phyloP scores from a whole-genome alignment of 2,888 invertebrate species.

The Drosophila fulvimacula region DNA sequence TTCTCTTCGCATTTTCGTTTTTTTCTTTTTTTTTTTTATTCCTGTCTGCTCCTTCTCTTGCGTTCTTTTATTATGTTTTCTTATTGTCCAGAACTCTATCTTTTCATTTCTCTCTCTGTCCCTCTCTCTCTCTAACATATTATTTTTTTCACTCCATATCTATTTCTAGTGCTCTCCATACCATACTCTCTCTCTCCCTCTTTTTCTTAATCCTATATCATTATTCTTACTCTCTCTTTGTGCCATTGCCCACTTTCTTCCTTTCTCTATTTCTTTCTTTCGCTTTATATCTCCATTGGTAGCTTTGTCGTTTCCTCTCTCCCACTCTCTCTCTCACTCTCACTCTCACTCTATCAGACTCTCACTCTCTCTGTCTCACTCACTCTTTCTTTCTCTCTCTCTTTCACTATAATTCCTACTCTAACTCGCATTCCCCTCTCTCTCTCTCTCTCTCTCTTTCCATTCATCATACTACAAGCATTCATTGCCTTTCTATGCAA shows the following conservation, averaged over 20 bases:
- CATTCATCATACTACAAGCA: too few relatives aligned
- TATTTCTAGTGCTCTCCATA: not conserved
- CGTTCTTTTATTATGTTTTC: too few relatives aligned
- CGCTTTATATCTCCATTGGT: not conserved
- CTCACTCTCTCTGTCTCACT: not conserved
- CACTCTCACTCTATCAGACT: not conserved
- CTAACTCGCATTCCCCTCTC: too few relatives aligned
- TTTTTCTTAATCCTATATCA: too few relatives aligned
- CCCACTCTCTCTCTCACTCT: not conserved
- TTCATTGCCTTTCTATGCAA: not conserved
- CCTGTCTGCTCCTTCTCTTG: too few relatives aligned
- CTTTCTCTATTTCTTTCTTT: not conserved
- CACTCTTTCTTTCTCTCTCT: not conserved
- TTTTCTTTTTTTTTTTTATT: not conserved
- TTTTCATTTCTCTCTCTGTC: not conserved
- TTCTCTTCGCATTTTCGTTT: not conserved
- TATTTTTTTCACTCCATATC: too few relatives aligned
- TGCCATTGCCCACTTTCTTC: not conserved
- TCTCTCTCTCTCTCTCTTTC: too few relatives aligned
- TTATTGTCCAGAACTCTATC: too few relatives aligned
- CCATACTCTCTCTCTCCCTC: not conserved
- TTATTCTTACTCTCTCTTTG: not conserved
- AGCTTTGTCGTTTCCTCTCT: too few relatives aligned
- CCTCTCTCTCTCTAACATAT: not conserved
- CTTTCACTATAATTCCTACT: too few relatives aligned